Evolutionary conservation across 2,113 vertebrate species (phyloP), one percentile per base, ranked within the genome.

Genomic region (Oceanites oceanicus): DNA sequence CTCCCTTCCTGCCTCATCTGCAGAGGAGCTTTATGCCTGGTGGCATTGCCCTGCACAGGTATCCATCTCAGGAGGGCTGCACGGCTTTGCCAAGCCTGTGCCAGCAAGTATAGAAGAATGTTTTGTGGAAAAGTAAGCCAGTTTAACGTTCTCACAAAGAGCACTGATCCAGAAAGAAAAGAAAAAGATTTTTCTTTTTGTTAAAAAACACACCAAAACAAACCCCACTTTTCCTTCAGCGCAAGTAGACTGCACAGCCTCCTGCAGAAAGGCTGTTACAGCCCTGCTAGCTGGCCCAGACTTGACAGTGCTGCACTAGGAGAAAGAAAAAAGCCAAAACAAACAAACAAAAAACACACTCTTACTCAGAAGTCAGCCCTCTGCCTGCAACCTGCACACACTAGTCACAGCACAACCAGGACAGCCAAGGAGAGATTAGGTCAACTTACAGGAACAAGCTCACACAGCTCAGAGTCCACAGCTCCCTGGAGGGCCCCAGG

Each of bases 301-400:
- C 90, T 67, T 72, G 81, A 65, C 87, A 61, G 26, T 3, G 52
- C 87, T 78, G 93, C 58, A 44, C 74, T 17, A 25, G 47, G 34
- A 95, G 80, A 68, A 65, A 84, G 59, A 71, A 87, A 74, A 91
- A 92, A 68, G 87, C 91, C 95, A 95, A 92, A 53, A 11, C 40
- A 61, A 92, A 8, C 79, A 73, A 83, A 62, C 16, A 79, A 82
- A 89, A 81, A 14, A 0, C 18, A 52, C 36, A 49, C 70, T 94
- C 77, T 77, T 87, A 53, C 84, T 91, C 77, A 53, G 56, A 61
- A 78, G 58, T 52, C 70, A 73, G 53, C 44, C 45, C 61, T 74
- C 61, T 87, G 78, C 73, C 84, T 92, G 67, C 67, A 92, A 9
- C 63, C 72, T 77, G 81, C 29, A 23, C 71, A 13, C 66, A 38